phyloP scores from a whole-genome alignment of 2,888 invertebrate genomes.

The Lasioglossum marginatum region DNA sequence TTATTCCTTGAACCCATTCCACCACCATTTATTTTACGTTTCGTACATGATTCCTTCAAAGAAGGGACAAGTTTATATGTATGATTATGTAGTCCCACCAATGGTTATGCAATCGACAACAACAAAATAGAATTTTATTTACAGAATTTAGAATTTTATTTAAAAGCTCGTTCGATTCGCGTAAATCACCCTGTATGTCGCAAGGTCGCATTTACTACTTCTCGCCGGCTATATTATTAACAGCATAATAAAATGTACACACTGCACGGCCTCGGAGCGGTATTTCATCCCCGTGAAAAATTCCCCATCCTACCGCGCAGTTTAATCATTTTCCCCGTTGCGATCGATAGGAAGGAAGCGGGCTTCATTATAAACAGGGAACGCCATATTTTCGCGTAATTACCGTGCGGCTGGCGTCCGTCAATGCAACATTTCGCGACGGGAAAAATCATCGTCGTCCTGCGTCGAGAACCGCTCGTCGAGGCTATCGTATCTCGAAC shows the following conservation, averaged over 20 bases:
- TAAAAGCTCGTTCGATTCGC: not conserved
- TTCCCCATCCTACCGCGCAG: slow-evolving; percentile 26
- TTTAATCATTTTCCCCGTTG: slow-evolving; percentile 43
- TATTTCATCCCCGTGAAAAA: slow-evolving; percentile 32
- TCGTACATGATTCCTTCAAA: not conserved
- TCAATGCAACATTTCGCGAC: slow-evolving; percentile 26
- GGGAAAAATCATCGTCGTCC: slow-evolving; percentile 21
- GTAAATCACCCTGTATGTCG: not conserved
- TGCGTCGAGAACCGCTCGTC: not conserved
- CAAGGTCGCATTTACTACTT: not conserved
- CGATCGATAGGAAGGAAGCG: slow-evolving; percentile 48
- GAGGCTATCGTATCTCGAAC: slow-evolving; percentile 26
- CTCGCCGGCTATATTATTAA: slow-evolving; percentile 1
- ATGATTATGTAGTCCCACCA: too few species aligned
- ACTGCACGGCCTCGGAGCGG: slow-evolving; percentile 2
- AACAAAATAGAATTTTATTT: not conserved
- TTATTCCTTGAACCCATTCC: not conserved
- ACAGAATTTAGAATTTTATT: not conserved
- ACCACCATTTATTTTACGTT: not conserved
- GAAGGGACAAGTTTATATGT: too few species aligned
- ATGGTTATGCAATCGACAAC: not conserved
- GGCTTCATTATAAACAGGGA: slow-evolving; percentile 42
- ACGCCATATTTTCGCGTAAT: slow-evolving; percentile 48
- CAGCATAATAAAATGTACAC: slow-evolving; percentile 16
- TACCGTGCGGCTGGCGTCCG: slow-evolving; percentile 16